phyloP scores from a whole-genome alignment of 1,140 invertebrate species.

The Babylonia areolata region DNA sequence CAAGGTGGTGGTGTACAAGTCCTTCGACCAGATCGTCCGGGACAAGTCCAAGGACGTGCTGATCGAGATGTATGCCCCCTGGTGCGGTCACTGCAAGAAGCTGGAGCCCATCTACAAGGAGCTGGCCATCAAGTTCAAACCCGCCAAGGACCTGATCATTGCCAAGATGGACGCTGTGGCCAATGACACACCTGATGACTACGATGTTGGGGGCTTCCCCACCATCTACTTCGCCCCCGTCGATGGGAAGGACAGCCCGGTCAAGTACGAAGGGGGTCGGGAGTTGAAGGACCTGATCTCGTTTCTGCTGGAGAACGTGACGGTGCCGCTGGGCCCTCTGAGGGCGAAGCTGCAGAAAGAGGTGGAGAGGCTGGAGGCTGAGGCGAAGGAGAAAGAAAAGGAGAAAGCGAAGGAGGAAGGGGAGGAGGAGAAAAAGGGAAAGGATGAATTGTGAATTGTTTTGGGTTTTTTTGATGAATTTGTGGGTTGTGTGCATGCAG shows the following conservation, averaged over 20 bases:
- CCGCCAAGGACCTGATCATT: constrained; percentile 91
- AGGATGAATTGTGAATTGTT: background rate
- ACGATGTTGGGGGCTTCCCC: constrained; percentile 95
- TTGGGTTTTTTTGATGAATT: background rate
- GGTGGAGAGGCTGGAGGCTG: background rate
- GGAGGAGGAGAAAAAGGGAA: background rate
- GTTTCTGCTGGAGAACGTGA: constrained; percentile 95
- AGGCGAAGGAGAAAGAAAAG: background rate
- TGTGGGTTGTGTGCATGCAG: too few relatives aligned
- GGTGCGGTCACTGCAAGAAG: constrained; percentile 98
- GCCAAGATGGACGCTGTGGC: constrained; percentile 98
- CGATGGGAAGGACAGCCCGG: constrained; percentile 86
- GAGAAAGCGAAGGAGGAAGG: constrained; percentile 1
- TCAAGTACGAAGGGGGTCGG: constrained; percentile 92
- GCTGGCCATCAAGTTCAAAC: constrained; percentile 89
- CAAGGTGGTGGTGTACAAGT: constrained; percentile 94
- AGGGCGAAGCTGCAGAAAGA: constrained; percentile 70
- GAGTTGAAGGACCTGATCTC: constrained; percentile 96
- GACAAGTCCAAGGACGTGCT: constrained; percentile 94
- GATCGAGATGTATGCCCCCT: constrained; percentile 98
- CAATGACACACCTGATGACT: constrained; percentile 94
- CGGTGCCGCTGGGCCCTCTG: constrained; percentile 76
- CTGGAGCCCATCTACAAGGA: constrained; percentile 96
- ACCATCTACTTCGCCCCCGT: constrained; percentile 97
- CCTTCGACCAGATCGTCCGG: constrained; percentile 95